A percentile compares a stretch with the other conserved stretches of the same genome.
Conservation (phyloP, 2,888 invertebrate species). For the Clivina fossor region DNA sequence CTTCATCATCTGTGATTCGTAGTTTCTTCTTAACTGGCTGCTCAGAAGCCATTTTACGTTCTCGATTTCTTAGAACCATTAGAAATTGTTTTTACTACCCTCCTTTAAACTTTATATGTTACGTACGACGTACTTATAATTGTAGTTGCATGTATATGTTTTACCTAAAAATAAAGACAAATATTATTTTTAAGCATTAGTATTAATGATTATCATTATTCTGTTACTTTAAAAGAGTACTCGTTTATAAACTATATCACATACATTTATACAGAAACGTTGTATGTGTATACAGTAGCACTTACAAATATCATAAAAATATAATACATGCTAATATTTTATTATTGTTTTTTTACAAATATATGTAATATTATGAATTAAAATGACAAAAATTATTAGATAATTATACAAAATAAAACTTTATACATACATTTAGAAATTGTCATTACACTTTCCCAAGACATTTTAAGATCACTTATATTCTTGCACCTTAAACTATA, state of each 20-base stretch:
- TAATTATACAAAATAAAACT: too few species aligned
- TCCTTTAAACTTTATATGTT: too few species aligned
- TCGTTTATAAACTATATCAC: constrained; percentile 8
- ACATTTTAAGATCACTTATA: constrained; percentile 15
- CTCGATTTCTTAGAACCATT: constrained; percentile 68
- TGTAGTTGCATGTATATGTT: constrained; percentile 18
- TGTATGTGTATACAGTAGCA: background rate
- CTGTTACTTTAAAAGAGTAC: too few species aligned
- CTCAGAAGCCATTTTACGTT: constrained; percentile 69
- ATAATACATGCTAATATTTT: too few species aligned
- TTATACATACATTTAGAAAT: constrained; percentile 31
- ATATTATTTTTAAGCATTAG: constrained; percentile 2
- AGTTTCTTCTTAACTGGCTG: constrained; percentile 85
- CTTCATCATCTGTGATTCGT: constrained; percentile 63
- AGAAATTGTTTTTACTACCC: constrained; percentile 44
- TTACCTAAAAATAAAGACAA: constrained; percentile 22
- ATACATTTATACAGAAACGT: background rate
- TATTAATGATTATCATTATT: too few species aligned
- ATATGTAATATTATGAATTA: too few species aligned
- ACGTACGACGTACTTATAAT: too few species aligned
- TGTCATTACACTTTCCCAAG: constrained; percentile 23
- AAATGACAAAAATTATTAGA: too few species aligned
- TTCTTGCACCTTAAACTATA: constrained; percentile 7
- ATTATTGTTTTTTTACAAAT: too few species aligned
- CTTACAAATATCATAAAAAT: background rate